Conservation (phyloP, 2,888 invertebrate species). For the Arctia plantaginis region DNA sequence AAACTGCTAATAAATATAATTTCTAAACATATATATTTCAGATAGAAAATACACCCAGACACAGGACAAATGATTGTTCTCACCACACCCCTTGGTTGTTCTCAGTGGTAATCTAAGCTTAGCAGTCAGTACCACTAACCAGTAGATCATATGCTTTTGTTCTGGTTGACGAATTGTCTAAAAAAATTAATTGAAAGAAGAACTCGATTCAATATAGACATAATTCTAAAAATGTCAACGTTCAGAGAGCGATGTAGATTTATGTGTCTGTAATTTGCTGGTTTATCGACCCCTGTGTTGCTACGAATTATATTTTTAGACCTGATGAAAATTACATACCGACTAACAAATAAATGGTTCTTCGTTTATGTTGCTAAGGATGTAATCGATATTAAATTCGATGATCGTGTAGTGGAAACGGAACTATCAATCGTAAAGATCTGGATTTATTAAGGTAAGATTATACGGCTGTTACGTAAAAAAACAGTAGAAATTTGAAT, state of each 20-base stretch:
- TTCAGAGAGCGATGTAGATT: neutral
- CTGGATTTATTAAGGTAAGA: neutral
- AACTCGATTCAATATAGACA: neutral
- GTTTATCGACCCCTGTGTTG: conserved; percentile 13
- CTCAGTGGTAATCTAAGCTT: no score
- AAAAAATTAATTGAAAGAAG: neutral
- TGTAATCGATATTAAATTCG: neutral
- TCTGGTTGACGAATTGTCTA: neutral
- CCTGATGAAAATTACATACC: conserved; percentile 29
- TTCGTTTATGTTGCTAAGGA: conserved; percentile 13
- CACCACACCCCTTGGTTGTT: no score
- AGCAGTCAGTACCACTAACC: neutral
- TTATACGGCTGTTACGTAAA: neutral
- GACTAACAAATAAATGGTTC: conserved; percentile 6
- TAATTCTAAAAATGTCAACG: conserved; percentile 12
- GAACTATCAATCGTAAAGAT: neutral
- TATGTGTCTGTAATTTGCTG: conserved; percentile 13
- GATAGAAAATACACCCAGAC: no score
- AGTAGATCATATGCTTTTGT: neutral
- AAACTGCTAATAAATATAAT: no score
- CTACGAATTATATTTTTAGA: conserved; percentile 34
- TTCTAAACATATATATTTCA: no score
- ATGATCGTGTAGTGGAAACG: neutral
- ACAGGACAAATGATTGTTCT: no score
- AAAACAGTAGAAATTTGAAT: neutral